A percentile compares a stretch with the other conserved stretches of the same genome.
phyloP scores from a whole-genome alignment of 2,888 invertebrate genomes.

The Aporophyla lueneburgensis region DNA sequence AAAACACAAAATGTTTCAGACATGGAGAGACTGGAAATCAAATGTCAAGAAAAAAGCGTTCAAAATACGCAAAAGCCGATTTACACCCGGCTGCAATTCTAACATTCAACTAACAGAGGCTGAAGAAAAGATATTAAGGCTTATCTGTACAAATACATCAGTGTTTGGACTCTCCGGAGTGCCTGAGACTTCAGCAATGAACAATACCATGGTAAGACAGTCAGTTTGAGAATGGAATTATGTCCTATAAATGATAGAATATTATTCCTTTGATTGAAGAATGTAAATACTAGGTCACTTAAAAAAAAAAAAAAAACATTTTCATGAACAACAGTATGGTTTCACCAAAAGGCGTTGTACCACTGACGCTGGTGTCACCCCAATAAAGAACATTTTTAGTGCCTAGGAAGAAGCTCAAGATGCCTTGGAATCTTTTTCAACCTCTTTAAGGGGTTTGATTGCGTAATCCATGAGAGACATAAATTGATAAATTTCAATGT shows the following conservation, averaged over 20 bases:
- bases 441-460: no score
- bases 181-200: slow-evolving; percentile 77
- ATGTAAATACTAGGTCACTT: not conserved
- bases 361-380: no score
- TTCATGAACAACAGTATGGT: no score
- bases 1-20: slow-evolving; percentile 64
- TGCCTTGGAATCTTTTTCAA: no score
- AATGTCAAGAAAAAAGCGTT: slow-evolving; percentile 84
- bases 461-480: no score
- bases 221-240: not conserved
- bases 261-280: not conserved
- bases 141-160: slow-evolving; percentile 80
- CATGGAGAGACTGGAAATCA: slow-evolving; percentile 84
- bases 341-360: no score
- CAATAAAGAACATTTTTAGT: no score
- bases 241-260: not conserved
- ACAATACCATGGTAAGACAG: slow-evolving; percentile 70
- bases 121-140: slow-evolving; percentile 79
- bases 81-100: slow-evolving; percentile 77
- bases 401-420: no score
- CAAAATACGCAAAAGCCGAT: slow-evolving; percentile 80
- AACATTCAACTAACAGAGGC: slow-evolving; percentile 79
- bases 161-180: slow-evolving; percentile 79
- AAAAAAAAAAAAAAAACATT: no score
- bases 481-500: no score